Evolutionary conservation across 2,113 vertebrate species (phyloP), one percentile per base, ranked within the genome.

Genomic region (Eretmochelys imbricata): DNA sequence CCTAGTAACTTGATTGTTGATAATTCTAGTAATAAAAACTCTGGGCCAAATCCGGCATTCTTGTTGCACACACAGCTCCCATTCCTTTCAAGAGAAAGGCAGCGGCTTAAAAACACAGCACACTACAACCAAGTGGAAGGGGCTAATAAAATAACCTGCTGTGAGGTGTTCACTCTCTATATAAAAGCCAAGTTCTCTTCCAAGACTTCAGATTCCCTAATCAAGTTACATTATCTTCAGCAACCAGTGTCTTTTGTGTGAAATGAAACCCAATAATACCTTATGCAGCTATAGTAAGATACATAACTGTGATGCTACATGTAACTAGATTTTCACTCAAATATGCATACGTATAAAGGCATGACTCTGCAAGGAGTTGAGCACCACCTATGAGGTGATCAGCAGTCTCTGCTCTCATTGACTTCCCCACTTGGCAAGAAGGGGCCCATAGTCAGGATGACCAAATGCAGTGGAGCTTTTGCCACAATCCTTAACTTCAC

Each of bases 261-360:
- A 9, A 89, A 35, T 92, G 91, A 91, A 75, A 89, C 53, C 53
- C 95, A 96, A 91, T 96, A 57, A 79, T 82, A 42, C 85, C 96
- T 85, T 50, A 57, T 48, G 81, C 93, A 95, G 84, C 89, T 96
- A 84, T 13, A 57, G 89, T 83, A 82, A 95, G 69, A 93, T 65
- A 3, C 8, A 17, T 31, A 59, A 29, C 27, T 59, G 57, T 59
- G 25, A 27, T 29, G 10, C 27, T 29, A 29, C 11, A 12, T 29
- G 27, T 59, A 59, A 59, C 57, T 59, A 59, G 27, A 59, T 59
- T 59, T 29, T 59, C 57, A 59, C 12, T 59, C 25, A 59, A 59
- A 59, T 29, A 59, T 29, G 25, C 11, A 13, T 59, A 59, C 25
- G 3, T 59, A 59, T 29, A 59, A 59, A 29, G 57, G 27, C 11